These are phyloP conservation scores for Apamea crenata DNA, from an alignment of 2,888 invertebrate species.

Conservation along the genomic window DNA sequence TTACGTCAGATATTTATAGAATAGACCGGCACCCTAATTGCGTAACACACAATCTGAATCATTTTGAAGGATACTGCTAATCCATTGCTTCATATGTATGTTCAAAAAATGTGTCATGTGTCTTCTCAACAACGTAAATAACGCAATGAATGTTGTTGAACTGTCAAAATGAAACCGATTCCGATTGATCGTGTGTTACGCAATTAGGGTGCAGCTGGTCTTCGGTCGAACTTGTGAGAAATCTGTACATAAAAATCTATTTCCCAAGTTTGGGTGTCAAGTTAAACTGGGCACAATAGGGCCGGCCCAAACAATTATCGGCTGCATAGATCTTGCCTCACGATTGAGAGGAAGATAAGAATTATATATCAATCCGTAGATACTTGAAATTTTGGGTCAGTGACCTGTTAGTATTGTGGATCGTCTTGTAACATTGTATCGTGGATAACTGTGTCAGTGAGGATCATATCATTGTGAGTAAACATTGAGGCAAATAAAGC, in stretches of 20 bases:
- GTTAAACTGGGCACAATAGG: slow-evolving; percentile 31
- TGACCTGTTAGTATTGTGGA: slow-evolving; percentile 17
- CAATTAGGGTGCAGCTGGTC: too few relatives aligned
- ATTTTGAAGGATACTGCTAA: too few relatives aligned
- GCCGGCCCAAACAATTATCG: slow-evolving; percentile 52
- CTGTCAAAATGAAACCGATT: too few relatives aligned
- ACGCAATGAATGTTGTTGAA: too few relatives aligned
- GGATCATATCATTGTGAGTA: slow-evolving; percentile 18
- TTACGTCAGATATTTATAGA: background rate
- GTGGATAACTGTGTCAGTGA: background rate
- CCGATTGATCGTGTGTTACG: too few relatives aligned
- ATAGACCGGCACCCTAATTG: too few relatives aligned
- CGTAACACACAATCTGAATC: too few relatives aligned
- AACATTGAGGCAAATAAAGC: slow-evolving; percentile 6
- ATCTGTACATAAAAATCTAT: background rate
- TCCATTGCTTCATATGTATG: too few relatives aligned
- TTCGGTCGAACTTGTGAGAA: background rate
- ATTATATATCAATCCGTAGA: slow-evolving; percentile 37
- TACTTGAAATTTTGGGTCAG: slow-evolving; percentile 36
- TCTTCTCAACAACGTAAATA: too few relatives aligned
- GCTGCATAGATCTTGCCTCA: slow-evolving; percentile 43
- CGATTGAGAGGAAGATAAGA: slow-evolving; percentile 50
- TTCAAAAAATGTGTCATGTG: too few relatives aligned
- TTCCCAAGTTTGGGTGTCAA: slow-evolving; percentile 8
- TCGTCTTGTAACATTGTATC: slow-evolving; percentile 17